Base-by-base conservation (phyloP, 2,888 invertebrate genomes). In the Agonopterix subpropinquella region DNA sequence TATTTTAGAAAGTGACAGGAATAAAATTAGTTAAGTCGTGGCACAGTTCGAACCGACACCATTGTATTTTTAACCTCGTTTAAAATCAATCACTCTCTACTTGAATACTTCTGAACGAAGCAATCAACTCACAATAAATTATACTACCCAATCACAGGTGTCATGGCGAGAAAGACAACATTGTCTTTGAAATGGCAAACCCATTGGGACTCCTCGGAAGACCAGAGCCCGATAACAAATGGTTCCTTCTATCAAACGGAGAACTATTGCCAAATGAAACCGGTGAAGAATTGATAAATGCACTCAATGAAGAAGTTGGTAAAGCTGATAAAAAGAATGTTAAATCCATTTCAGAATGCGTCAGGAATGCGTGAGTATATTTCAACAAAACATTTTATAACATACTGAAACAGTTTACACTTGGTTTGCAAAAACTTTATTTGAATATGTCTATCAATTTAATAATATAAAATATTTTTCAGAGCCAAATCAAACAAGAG, bases 141-240 rank as follows among this genome's bases (percentile, higher is more conserved):
- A 18, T 28, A 28, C 4, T 28, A 5, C 28, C 7, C 28, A 18
- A 11, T 42, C 44, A 8, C 59, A 89, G 89, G 89, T 90, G 93
- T 49, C 93, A 94, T 58, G 94, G 95, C 0, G 92, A 94, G 67
- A 79, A 90, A 66, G 88, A 84, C 44, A 92, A 93, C 73, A 62
- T 89, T 18, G 90, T 92, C 0, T 92, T 85, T 60, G 81, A 91
- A 42, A 65, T 91, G 45, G 91, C 90, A 0, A 79, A 88, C 54
- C 79, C 90, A 10, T 60, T 88, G 2, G 77, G 65, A 28, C 68
- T 87, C 1, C 62, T 89, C 0, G 83, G 75, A 0, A 67, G 66
- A 61, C 78, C 83, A 2, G 63, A 70, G 1, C 67, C 74, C 1
- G 71, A 73, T 11, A 63, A 72, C 45, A 75, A 62, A 42, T 79